phyloP scores from a whole-genome alignment of 2,888 invertebrate species.

The Lasiommata megera region DNA sequence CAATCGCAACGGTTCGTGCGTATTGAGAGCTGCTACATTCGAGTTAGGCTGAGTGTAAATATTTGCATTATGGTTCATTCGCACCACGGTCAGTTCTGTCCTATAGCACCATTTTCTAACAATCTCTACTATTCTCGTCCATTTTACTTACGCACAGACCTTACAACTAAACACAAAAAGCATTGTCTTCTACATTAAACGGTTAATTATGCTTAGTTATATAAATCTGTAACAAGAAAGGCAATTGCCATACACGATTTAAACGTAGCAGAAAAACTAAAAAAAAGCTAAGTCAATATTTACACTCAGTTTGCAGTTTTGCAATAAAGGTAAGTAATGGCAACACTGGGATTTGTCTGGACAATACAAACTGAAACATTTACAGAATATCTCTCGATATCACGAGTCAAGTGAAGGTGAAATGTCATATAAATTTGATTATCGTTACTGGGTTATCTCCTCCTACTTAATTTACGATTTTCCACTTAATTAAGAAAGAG shows the following conservation, averaged over 20 bases:
- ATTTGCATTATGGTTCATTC: constrained; percentile 32
- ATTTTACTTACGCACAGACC: constrained; percentile 7
- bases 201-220: neutral
- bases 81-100: neutral
- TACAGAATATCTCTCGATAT: too few relatives aligned
- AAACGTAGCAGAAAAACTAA: neutral
- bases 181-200: neutral
- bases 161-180: constrained; percentile 4
- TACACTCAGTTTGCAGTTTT: constrained; percentile 59
- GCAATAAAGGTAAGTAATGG: constrained; percentile 61
- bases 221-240: neutral
- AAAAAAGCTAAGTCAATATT: constrained; percentile 42
- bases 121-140: constrained; percentile 12
- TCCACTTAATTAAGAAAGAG: too few relatives aligned
- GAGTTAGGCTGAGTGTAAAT: constrained; percentile 72
- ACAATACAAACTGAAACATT: constrained; percentile 11
- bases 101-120: constrained; percentile 7
- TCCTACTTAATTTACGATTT: too few relatives aligned
- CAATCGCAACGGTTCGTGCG: constrained; percentile 24
- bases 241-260: neutral
- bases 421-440: too few relatives aligned
- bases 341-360: constrained; percentile 44
- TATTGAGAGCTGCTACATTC: constrained; percentile 22
- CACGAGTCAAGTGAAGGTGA: too few relatives aligned
- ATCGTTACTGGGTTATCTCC: too few relatives aligned